Percentiles rank a stretch among this genome's conserved stretches.
Conservation (phyloP, 2,113 vertebrate species). For the Macaca fascicularis region T2T-MFA8v1.1 NC_088395.1:156207501-156208000, state of each 20-base stretch:
- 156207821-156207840: neutral
- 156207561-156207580: neutral
- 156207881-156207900: neutral
- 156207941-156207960: neutral
- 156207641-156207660: neutral
- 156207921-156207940: neutral
- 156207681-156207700: neutral
- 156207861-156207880: neutral
- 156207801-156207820: neutral
- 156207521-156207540: constrained; percentile 3
- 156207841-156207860: neutral
- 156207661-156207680: neutral
- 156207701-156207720: neutral
- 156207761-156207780: neutral
- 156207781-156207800: neutral
- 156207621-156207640: neutral
- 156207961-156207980: neutral
- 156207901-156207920: neutral
- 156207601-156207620: neutral
- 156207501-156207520: constrained; percentile 36
- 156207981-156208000: neutral
- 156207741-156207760: neutral
- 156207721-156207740: neutral
- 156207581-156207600: neutral
- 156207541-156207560: neutral